phyloP scores from a whole-genome alignment of 2,888 invertebrate genomes.

The Netelia inedita region DNA sequence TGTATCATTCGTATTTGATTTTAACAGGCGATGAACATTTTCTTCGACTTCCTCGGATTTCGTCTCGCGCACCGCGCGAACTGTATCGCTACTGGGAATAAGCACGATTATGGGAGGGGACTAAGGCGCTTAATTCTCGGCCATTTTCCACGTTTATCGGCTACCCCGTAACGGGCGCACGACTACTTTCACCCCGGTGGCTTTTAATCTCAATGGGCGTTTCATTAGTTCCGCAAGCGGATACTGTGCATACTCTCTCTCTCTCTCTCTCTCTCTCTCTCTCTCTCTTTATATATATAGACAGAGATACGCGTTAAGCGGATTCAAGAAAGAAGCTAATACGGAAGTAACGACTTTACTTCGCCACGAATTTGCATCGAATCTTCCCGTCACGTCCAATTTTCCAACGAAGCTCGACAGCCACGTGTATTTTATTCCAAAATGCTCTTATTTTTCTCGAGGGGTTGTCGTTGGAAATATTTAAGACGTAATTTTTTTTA shows the following conservation, averaged over 20 bases:
- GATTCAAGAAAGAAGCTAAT: neutral
- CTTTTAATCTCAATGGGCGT: slow-evolving; percentile 33
- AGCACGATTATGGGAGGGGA: slow-evolving; percentile 3
- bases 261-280: no score
- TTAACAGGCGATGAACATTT: neutral
- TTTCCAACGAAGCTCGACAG: slow-evolving; percentile 3
- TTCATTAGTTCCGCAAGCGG: slow-evolving; percentile 67
- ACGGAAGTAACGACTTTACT: neutral
- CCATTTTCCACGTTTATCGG: slow-evolving; percentile 40
- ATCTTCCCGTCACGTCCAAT: neutral
- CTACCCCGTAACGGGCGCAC: slow-evolving; percentile 42
- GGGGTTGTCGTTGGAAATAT: no score
- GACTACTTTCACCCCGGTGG: neutral
- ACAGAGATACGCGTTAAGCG: neutral
- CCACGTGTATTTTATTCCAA: no score
- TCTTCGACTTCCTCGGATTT: neutral
- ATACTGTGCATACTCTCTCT: neutral
- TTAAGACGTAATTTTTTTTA: neutral
- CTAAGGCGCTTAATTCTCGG: slow-evolving; percentile 23
- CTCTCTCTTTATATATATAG: no score
- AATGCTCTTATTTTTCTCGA: no score
- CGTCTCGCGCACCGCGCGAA: no score
- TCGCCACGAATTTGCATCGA: neutral
- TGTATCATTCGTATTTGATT: neutral
- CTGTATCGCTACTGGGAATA: no score